Evolutionary conservation across 1,140 invertebrate species (phyloP).

Genomic region (Drosophila subobscura): DNA sequence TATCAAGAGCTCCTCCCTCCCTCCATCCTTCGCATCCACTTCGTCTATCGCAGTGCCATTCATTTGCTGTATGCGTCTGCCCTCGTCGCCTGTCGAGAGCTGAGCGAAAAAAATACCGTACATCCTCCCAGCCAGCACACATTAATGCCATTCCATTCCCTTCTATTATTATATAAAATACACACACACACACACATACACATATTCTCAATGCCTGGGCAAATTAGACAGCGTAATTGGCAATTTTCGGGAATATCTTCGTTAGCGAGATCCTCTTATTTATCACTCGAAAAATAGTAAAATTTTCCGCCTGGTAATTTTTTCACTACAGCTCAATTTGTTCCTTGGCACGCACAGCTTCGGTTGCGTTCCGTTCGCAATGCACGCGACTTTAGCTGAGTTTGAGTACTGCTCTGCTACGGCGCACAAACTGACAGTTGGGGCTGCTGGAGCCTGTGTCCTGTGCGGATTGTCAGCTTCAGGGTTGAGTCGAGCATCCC

Average conservation of each 20-base stretch:
- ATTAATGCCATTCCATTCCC: too few relatives aligned
- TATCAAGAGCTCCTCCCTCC: slow-evolving; percentile 53
- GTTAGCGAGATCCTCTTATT: slow-evolving; percentile 48
- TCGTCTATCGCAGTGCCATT: not conserved
- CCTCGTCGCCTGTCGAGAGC: too few relatives aligned
- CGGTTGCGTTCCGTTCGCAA: slow-evolving; percentile 42
- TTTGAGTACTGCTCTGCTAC: slow-evolving; percentile 64
- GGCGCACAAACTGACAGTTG: slow-evolving; percentile 68
- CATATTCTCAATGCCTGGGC: slow-evolving; percentile 14
- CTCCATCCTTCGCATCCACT: slow-evolving; percentile 1
- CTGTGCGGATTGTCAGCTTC: slow-evolving; percentile 7
- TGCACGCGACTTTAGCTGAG: slow-evolving; percentile 70
- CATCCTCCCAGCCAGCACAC: slow-evolving; percentile 9
- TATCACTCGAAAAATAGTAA: slow-evolving; percentile 61
- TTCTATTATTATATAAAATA: slow-evolving; percentile 63
- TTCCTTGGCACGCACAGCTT: slow-evolving; percentile 36
- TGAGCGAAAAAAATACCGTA: slow-evolving; percentile 28
- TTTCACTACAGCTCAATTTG: slow-evolving; percentile 71
- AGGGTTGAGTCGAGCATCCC: slow-evolving; percentile 55
- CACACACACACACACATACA: slow-evolving; percentile 48
- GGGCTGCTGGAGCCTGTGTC: slow-evolving; percentile 58
- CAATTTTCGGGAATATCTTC: slow-evolving; percentile 36
- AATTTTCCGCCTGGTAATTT: slow-evolving; percentile 40
- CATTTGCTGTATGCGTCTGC: too few relatives aligned
- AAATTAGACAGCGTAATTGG: slow-evolving; percentile 34